Conservation (phyloP, 1,140 invertebrate species). For the Megalopta genalis region DNA sequence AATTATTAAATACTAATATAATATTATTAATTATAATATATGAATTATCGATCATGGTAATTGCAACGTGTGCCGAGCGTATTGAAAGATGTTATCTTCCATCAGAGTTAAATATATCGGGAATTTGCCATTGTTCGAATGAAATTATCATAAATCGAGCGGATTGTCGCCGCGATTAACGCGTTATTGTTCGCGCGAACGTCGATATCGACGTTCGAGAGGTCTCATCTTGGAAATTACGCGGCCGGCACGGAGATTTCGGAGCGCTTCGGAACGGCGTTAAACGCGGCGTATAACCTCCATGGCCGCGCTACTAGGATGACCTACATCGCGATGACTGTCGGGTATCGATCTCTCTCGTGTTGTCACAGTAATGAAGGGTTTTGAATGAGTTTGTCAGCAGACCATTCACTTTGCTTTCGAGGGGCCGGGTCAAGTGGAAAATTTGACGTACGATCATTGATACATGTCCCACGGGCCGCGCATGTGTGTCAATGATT, state of each 20-base stretch:
- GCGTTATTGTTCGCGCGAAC: not conserved
- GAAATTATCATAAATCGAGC: too few species aligned
- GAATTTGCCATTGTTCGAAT: too few species aligned
- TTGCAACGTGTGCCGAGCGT: too few species aligned
- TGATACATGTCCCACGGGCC: not conserved
- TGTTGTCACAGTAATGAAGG: conserved; percentile 53
- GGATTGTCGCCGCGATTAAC: too few species aligned
- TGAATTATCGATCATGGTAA: too few species aligned
- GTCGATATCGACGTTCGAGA: too few species aligned
- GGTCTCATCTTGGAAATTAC: too few species aligned
- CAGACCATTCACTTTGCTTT: conserved; percentile 22
- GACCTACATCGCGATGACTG: conserved; percentile 62
- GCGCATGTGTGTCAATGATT: conserved; percentile 10
- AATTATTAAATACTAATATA: too few species aligned
- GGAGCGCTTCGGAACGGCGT: not conserved
- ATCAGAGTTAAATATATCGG: too few species aligned
- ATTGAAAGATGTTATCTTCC: too few species aligned
- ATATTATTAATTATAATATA: too few species aligned
- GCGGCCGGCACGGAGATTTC: not conserved
- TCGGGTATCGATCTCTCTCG: conserved; percentile 51
- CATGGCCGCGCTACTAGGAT: conserved; percentile 44
- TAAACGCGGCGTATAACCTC: conserved; percentile 44
- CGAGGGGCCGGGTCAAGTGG: conserved; percentile 53
- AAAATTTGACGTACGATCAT: conserved; percentile 50
- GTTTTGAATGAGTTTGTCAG: conserved; percentile 49